Base-by-base conservation (phyloP, 1,140 invertebrate species). In the Apolygus lucorum region DNA sequence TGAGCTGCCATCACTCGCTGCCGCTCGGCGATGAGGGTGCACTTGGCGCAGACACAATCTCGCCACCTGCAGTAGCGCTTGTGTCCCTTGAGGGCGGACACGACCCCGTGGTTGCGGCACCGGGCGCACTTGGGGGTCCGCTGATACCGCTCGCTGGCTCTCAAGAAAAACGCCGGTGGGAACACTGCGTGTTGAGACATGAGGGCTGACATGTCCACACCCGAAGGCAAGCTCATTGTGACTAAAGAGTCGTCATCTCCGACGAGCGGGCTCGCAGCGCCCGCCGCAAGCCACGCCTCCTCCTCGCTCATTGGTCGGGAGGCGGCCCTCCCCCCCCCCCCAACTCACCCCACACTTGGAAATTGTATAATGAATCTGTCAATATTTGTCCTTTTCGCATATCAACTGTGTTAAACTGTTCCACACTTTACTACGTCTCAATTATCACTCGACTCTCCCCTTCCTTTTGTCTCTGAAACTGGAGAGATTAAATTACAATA, bases 1-100 rank as follows among this genome's bases (percentile, higher is more conserved):
- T 94, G 92, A 67, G 96, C 96, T 26, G 96, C 96, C 96, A 99
- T 99, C n/a, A 99, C 96, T 17, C 96, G 84, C 79, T 99, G 96
- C 74, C 96, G 83, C 81, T 99, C 96, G 0, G 96, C 96, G 67
- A 99, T 98, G n/a, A 99, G 86, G 0, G 95, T 97, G 82, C 96
- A 99, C 83, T 98, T 99, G 52, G 95, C 93, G 82, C 96, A 97
- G 64, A 91, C 88, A 82, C 95, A 97, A 78, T 97, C 95, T 68
- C 93, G 83, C 94, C 94, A 98, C 64, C 94, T 85, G 79, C 96
- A 99, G 80, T 95, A 98, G 0, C 95, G 85, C 80, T 99, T 99
- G 84, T 99, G 96, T 1, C 96, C 93, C 81, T 99, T 99, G 22
- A 99, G 83, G 1, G 96, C 96, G 2, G 95, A 98, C 62, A 99